phyloP scores from a whole-genome alignment of 2,797 vertebrate genomes.

The Sternotherus odoratus region DNA sequence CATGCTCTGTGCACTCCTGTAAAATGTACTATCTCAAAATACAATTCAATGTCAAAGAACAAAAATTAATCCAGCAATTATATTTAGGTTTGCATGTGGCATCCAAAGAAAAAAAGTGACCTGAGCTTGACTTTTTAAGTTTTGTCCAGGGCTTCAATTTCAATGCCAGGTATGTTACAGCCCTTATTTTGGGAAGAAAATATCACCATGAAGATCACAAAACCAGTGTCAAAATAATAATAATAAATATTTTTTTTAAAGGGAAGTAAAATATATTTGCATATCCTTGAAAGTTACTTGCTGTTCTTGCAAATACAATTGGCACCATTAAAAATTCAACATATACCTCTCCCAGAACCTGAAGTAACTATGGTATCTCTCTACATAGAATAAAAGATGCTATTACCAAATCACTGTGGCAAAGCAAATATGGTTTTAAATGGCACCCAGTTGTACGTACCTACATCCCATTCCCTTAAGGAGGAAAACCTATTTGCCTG shows the following conservation, averaged over 20 bases:
- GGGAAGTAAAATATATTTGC: not conserved
- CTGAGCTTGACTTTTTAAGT: not conserved
- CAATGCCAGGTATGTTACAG: rapidly evolving
- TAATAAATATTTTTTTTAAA: not conserved
- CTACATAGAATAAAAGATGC: not conserved
- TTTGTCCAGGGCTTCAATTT: not conserved
- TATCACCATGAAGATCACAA: rapidly evolving
- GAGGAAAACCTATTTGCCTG: not conserved
- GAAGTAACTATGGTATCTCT: not conserved
- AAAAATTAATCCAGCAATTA: not conserved
- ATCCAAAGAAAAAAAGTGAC: not conserved
- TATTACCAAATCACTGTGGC: rapidly evolving
- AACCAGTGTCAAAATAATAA: not conserved
- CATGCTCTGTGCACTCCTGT: not conserved
- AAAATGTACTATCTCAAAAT: not conserved
- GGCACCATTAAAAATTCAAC: rapidly evolving
- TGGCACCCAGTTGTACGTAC: rapidly evolving
- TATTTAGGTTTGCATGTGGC: rapidly evolving
- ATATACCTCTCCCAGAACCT: rapidly evolving
- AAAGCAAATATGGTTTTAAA: not conserved
- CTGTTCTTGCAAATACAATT: not conserved
- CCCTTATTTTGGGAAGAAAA: not conserved
- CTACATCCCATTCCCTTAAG: not conserved
- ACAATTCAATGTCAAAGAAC: not conserved
- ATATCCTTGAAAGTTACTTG: rapidly evolving